phyloP scores from a whole-genome alignment of 1,140 invertebrate species.

The Drosophila albomicans region DNA sequence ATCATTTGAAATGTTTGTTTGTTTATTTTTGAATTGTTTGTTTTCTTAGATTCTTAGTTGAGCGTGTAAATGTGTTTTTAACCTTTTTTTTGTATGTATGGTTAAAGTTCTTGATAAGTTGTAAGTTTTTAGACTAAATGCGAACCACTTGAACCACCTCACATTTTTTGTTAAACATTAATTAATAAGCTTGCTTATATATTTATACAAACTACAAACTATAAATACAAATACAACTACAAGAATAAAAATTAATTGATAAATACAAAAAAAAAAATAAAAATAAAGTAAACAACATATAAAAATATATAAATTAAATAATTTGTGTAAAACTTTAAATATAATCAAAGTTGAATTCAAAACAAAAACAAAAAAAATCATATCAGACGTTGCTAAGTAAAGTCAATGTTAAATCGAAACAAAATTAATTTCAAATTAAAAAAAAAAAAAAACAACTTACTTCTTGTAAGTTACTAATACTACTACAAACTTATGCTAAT shows the following conservation, averaged over 20 bases:
- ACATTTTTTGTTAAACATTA: conserved; percentile 72
- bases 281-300: neutral
- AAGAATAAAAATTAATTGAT: conserved; percentile 4
- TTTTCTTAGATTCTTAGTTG: conserved; percentile 13
- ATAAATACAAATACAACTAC: conserved; percentile 17
- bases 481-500: conserved; percentile 14
- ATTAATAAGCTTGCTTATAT: conserved; percentile 59
- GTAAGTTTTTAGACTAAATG: conserved; percentile 61
- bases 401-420: conserved; percentile 36
- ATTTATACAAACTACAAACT: conserved; percentile 47
- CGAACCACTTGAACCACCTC: conserved; percentile 81
- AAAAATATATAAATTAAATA: conserved; percentile 35
- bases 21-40: conserved; percentile 18
- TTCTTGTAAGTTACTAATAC: conserved; percentile 26
- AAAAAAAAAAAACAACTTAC: conserved; percentile 13
- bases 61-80: conserved; percentile 32
- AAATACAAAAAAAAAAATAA: conserved; percentile 9
- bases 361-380: conserved; percentile 34
- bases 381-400: conserved; percentile 55
- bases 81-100: conserved; percentile 39
- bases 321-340: conserved; percentile 33
- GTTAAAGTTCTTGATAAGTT: conserved; percentile 58
- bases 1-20: conserved; percentile 41
- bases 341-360: conserved; percentile 20
- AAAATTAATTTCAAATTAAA: conserved; percentile 34